phyloP scores from a whole-genome alignment of 2,113 vertebrate species.

The Rhineura floridana region DNA sequence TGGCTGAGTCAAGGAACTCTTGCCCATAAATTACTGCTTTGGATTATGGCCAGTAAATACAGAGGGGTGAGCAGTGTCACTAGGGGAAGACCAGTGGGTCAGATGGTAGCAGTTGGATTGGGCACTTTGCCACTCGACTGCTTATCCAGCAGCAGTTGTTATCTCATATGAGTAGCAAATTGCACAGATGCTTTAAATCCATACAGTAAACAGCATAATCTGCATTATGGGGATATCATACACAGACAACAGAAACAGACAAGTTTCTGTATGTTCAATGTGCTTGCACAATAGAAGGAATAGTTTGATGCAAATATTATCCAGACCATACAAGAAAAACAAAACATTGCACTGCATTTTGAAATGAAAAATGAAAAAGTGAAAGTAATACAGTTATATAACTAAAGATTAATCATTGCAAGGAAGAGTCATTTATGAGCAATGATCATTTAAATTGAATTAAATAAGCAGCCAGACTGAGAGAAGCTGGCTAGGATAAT shows the following conservation, averaged over 20 bases:
- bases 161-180: background rate
- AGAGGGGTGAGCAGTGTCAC: background rate
- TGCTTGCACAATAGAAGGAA: background rate
- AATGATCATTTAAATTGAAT: conserved; percentile 53
- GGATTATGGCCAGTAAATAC: background rate
- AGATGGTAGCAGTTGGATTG: background rate
- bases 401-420: conserved; percentile 54
- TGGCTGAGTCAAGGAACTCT: background rate
- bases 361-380: background rate
- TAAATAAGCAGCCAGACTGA: conserved; percentile 39
- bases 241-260: background rate
- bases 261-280: no score
- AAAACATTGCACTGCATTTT: background rate
- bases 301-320: background rate
- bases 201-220: background rate
- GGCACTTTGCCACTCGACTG: background rate
- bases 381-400: background rate
- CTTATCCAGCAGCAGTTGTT: background rate
- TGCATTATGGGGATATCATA: background rate
- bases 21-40: background rate
- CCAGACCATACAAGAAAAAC: background rate
- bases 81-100: background rate
- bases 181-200: background rate
- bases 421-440: conserved; percentile 51
- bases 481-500: conserved; percentile 34